Conservation (phyloP, 2,888 invertebrate genomes). For the Apamea monoglypha region DNA sequence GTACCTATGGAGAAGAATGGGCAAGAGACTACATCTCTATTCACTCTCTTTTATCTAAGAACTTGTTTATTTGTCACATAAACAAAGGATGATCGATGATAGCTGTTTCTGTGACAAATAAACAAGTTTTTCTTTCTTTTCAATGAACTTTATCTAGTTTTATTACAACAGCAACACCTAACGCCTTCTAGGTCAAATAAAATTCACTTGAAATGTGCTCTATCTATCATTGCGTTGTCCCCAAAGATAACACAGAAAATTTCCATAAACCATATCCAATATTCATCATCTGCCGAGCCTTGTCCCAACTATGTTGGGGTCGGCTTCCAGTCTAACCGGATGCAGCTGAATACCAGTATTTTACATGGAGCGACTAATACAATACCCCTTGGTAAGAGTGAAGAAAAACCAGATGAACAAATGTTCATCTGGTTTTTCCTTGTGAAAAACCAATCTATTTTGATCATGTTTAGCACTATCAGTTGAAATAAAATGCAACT, state of each 20-base stretch:
- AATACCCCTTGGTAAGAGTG: no score
- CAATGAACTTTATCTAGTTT: slow-evolving; percentile 5
- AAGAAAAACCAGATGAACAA: background rate
- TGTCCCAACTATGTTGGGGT: background rate
- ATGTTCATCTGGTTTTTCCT: slow-evolving; percentile 3
- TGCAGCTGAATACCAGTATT: no score
- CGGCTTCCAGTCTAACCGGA: no score
- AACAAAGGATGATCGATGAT: no score
- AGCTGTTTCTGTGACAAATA: background rate
- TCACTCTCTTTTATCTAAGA: no score
- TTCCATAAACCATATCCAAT: background rate
- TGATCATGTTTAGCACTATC: background rate
- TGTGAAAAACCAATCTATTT: slow-evolving; percentile 24
- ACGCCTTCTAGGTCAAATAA: no score
- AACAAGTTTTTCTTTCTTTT: background rate
- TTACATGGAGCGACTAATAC: no score
- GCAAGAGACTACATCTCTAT: no score
- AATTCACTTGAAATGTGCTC: background rate
- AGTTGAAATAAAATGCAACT: slow-evolving; percentile 9
- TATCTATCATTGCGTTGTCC: background rate
- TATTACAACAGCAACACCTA: background rate
- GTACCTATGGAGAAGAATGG: no score
- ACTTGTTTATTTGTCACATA: no score
- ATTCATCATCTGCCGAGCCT: background rate
- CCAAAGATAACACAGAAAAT: background rate